Conservation (phyloP, 2,113 vertebrate species). For the Pygoscelis adeliae region DNA sequence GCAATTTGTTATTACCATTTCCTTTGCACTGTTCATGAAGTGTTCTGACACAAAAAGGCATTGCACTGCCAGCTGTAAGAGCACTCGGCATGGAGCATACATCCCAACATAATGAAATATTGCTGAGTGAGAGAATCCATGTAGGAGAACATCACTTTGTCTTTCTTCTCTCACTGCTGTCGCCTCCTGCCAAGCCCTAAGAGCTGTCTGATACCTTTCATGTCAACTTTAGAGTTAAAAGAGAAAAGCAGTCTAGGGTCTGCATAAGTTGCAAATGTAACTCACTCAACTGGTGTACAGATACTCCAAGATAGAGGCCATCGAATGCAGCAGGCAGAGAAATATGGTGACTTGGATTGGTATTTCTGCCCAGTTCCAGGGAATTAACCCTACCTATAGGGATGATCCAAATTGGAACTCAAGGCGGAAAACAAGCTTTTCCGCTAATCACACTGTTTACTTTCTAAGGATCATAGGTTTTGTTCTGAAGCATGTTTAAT, state of each 20-base stretch:
- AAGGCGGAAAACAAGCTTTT: neutral
- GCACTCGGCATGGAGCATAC: neutral
- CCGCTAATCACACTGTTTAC: neutral
- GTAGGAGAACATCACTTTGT: rapidly evolving
- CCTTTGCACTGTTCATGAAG: neutral
- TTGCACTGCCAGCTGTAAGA: neutral
- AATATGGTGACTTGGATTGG: neutral
- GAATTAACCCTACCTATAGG: neutral
- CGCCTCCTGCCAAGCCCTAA: neutral
- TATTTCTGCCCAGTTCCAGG: neutral
- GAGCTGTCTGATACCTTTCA: neutral
- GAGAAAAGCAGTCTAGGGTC: neutral
- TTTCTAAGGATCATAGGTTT: neutral
- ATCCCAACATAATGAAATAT: neutral
- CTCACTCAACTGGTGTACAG: neutral
- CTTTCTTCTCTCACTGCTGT: neutral
- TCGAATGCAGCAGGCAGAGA: neutral
- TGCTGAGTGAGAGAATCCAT: neutral
- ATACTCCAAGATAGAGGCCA: neutral
- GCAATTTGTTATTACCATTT: neutral
- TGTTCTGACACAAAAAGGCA: neutral
- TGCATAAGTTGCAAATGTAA: neutral
- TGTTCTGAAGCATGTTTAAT: neutral
- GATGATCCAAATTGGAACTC: neutral
- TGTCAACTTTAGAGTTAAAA: neutral